A percentile compares a stretch with the other conserved stretches of the same genome.
phyloP scores from a whole-genome alignment of 37 sponge, comb jelly and placozoan genomes.

The Chondrilla cf. caribensis region DNA sequence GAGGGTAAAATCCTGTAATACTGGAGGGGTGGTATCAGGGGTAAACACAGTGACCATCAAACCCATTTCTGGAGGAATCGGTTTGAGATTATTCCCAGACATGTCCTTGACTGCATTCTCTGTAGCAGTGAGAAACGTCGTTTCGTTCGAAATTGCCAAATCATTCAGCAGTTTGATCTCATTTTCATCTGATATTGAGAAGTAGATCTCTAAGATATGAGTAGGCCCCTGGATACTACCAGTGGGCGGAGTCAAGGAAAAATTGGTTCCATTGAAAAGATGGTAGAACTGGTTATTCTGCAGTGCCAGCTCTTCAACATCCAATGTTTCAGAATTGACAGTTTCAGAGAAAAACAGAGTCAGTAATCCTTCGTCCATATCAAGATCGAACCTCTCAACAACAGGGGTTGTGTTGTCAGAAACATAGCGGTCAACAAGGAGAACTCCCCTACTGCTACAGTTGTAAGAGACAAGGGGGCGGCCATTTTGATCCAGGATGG shows the following conservation, averaged over 20 bases:
- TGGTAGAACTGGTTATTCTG: constrained; percentile 34
- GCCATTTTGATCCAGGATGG: constrained; percentile 64
- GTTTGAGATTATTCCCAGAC: constrained; percentile 41
- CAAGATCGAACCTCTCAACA: constrained; percentile 58
- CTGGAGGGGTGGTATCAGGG: constrained; percentile 54
- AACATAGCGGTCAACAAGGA: constrained; percentile 46
- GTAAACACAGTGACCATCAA: constrained; percentile 43
- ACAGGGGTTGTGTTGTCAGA: constrained; percentile 68
- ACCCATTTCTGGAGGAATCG: constrained; percentile 32
- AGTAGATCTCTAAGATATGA: constrained; percentile 46
- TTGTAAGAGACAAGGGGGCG: constrained; percentile 40
- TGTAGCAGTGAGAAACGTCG: constrained; percentile 57
- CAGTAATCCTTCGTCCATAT: constrained; percentile 49
- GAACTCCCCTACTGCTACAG: constrained; percentile 34
- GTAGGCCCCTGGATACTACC: constrained; percentile 34
- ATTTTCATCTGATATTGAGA: constrained; percentile 62
- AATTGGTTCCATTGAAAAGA: constrained; percentile 17
- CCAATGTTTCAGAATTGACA: constrained; percentile 47
- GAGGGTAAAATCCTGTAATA: constrained; percentile 44
- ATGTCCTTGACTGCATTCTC: constrained; percentile 54
- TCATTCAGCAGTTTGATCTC: constrained; percentile 64
- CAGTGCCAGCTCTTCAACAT: constrained; percentile 45
- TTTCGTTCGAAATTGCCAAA: constrained; percentile 56
- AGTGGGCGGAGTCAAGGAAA: constrained; percentile 29
- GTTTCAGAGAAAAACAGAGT: constrained; percentile 77